Conservation (phyloP, 2,113 vertebrate species). For the Ceyx margarethae region DNA sequence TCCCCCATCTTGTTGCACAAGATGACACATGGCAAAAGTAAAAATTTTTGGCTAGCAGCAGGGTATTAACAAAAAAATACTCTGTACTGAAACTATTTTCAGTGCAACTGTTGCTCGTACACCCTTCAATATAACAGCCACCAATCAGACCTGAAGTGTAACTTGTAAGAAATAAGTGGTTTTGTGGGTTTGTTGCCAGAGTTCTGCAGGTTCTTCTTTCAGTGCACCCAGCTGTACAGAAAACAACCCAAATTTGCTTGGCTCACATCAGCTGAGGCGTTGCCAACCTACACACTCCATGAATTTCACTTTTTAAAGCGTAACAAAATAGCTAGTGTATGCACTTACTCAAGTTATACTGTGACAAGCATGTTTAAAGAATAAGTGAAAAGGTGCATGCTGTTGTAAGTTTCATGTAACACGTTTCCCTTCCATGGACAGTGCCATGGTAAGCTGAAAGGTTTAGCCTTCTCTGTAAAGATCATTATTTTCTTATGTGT, state of each 20-base stretch:
- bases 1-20: background rate
- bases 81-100: background rate
- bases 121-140: background rate
- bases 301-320: background rate
- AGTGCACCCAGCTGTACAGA: background rate
- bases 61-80: slow-evolving; percentile 2
- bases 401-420: background rate
- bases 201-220: slow-evolving; percentile 19
- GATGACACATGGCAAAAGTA: background rate
- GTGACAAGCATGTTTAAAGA: background rate
- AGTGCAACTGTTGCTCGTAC: background rate
- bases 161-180: background rate
- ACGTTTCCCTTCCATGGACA: background rate
- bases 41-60: background rate
- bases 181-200: background rate
- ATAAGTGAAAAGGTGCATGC: background rate
- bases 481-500: background rate
- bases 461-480: background rate
- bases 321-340: background rate
- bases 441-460: rapidly evolving
- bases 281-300: background rate
- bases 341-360: background rate
- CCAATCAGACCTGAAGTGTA: background rate
- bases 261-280: background rate
- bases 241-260: slow-evolving; percentile 15